Evolutionary conservation across 2,888 invertebrate species (phyloP).

Genomic region (Thymelicus sylvestris): DNA sequence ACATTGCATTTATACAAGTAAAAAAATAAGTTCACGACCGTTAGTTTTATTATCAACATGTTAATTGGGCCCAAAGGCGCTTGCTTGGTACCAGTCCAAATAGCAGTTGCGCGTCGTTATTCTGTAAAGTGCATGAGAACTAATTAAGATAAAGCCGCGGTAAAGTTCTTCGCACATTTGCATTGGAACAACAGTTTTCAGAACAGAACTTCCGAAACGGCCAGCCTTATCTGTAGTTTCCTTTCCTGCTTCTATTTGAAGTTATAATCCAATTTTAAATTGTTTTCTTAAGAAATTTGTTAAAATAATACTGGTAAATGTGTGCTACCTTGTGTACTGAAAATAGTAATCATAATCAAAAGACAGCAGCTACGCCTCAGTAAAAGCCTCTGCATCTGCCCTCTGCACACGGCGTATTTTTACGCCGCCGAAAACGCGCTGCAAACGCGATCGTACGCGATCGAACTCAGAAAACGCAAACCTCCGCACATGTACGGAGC

Average conservation of each 20-base stretch:
- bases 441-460: too few relatives aligned
- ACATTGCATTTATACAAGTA: slow-evolving; percentile 37
- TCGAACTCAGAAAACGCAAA: too few relatives aligned
- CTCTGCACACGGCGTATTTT: too few relatives aligned
- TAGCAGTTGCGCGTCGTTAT: slow-evolving; percentile 51
- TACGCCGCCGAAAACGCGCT: too few relatives aligned
- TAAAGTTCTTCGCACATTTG: slow-evolving; percentile 38
- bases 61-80: slow-evolving; percentile 71
- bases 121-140: slow-evolving; percentile 42
- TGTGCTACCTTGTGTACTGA: background rate
- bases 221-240: slow-evolving; percentile 26
- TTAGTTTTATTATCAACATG: slow-evolving; percentile 73
- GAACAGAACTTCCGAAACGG: slow-evolving; percentile 31
- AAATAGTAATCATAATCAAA: too few relatives aligned
- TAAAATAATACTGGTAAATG: background rate
- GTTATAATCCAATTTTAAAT: slow-evolving; percentile 16
- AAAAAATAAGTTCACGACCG: slow-evolving; percentile 46
- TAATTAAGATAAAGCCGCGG: slow-evolving; percentile 35
- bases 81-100: slow-evolving; percentile 72
- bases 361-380: too few relatives aligned
- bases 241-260: slow-evolving; percentile 10
- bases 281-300: slow-evolving; percentile 13
- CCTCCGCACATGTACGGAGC: too few relatives aligned
- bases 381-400: too few relatives aligned
- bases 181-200: slow-evolving; percentile 35